Conservation (phyloP, 2,797 vertebrate genomes). For the Coregonus ussuriensis region DNA sequence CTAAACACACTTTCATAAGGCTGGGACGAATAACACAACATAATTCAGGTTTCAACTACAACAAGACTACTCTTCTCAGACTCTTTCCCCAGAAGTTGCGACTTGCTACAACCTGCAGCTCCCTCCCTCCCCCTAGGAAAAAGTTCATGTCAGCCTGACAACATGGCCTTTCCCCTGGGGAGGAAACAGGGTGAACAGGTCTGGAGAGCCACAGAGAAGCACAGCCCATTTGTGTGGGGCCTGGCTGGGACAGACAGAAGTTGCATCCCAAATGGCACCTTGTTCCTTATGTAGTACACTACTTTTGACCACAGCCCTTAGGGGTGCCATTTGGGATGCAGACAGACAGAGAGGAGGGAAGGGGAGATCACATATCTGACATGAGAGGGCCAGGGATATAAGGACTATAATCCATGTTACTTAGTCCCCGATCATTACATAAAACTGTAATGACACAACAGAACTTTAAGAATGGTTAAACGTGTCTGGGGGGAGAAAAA, state of each 20-base stretch:
- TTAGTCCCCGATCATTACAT: neutral
- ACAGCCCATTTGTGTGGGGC: constrained; percentile 43
- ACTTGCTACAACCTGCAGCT: neutral
- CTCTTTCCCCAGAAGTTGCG: neutral
- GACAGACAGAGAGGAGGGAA: neutral
- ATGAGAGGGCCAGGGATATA: neutral
- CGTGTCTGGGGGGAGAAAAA: neutral
- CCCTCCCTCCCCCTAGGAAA: neutral
- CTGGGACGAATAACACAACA: neutral
- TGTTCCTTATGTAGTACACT: no score
- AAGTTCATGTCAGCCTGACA: neutral
- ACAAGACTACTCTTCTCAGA: neutral
- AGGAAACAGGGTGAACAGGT: constrained; percentile 38
- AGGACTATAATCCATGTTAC: constrained; percentile 1
- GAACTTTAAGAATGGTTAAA: neutral
- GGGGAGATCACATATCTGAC: constrained; percentile 5
- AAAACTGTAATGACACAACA: neutral
- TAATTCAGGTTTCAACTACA: neutral
- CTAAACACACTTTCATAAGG: constrained; percentile 1
- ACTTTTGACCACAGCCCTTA: no score
- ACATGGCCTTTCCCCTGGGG: constrained; percentile 18
- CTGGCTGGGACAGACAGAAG: neutral
- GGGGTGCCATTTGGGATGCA: neutral
- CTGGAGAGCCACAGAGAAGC: constrained; percentile 17
- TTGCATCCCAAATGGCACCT: no score